These are phyloP conservation scores for Crotalus horridus DNA, from an alignment of 2,113 vertebrate genomes.

Conservation along the genomic window DNA sequence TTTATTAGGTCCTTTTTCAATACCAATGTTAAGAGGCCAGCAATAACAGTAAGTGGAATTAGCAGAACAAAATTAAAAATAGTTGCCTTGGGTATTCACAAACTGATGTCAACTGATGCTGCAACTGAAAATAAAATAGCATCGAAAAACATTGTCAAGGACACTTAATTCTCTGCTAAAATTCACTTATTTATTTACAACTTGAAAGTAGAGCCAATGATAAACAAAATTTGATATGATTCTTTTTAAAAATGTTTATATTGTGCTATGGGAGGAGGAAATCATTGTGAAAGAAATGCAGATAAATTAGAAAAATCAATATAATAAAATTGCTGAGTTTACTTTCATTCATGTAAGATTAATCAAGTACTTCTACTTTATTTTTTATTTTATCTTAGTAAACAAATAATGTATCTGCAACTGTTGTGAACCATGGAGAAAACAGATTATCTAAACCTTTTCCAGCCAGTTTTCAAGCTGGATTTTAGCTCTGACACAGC, in stretches of 20 bases:
- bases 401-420: background rate
- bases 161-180: background rate
- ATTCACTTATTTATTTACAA: conserved; percentile 15
- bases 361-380: background rate
- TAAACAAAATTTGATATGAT: background rate
- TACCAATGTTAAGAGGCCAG: conserved; percentile 10
- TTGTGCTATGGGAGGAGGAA: background rate
- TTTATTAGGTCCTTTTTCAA: conserved; percentile 12
- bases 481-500: background rate
- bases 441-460: background rate
- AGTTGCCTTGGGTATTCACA: conserved; percentile 8
- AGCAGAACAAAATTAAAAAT: background rate
- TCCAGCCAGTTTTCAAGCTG: background rate
- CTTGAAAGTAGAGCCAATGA: conserved; percentile 30
- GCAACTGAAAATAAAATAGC: conserved; percentile 10
- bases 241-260: conserved; percentile 35
- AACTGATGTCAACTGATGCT: conserved; percentile 22
- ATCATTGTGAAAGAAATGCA: background rate
- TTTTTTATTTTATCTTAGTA: background rate
- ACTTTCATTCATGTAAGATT: background rate
- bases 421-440: background rate
- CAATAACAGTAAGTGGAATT: background rate
- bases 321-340: background rate
- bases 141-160: background rate
- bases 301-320: background rate